Percentiles rank a stretch among this genome's conserved stretches.
phyloP scores from a whole-genome alignment of 1,140 invertebrate species.

The Popillia japonica region DNA sequence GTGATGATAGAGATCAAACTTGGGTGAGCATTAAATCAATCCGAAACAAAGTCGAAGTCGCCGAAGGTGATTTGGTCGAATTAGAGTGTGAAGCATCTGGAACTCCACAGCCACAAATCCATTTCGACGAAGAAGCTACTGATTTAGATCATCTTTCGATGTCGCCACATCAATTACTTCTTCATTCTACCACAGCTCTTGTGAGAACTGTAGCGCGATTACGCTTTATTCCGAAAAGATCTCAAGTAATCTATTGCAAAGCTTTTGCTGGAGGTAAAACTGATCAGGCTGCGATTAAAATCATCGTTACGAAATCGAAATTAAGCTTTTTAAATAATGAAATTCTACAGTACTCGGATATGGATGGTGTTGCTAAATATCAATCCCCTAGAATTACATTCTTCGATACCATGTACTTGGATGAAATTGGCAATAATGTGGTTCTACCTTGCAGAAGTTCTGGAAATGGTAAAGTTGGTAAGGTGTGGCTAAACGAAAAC shows the following conservation, averaged over 20 bases:
- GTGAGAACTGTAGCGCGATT: conserved; percentile 72
- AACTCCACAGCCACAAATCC: conserved; percentile 69
- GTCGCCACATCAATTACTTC: conserved; percentile 55
- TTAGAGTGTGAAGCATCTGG: conserved; percentile 73
- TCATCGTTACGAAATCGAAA: conserved; percentile 57
- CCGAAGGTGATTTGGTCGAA: conserved; percentile 64
- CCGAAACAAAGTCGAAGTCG: conserved; percentile 55
- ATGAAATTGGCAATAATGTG: conserved; percentile 66
- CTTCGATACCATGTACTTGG: conserved; percentile 65
- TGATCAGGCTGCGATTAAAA: conserved; percentile 63
- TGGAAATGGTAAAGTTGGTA: conserved; percentile 69
- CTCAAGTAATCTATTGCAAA: conserved; percentile 73
- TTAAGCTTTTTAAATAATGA: background rate
- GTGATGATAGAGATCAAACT: background rate
- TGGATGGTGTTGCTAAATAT: background rate
- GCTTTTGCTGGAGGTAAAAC: conserved; percentile 69
- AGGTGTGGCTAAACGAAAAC: conserved; percentile 73
- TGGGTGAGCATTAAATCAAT: background rate
- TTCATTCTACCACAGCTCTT: conserved; percentile 53
- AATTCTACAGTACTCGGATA: background rate
- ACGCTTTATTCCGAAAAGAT: conserved; percentile 63
- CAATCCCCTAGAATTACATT: conserved; percentile 62
- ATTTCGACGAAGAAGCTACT: conserved; percentile 64
- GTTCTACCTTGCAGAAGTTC: conserved; percentile 75
- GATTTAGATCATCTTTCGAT: conserved; percentile 62